A percentile compares a stretch with the other conserved stretches of the same genome.
phyloP scores from a whole-genome alignment of 2,113 vertebrate genomes.

The Rafetus swinhoei region DNA sequence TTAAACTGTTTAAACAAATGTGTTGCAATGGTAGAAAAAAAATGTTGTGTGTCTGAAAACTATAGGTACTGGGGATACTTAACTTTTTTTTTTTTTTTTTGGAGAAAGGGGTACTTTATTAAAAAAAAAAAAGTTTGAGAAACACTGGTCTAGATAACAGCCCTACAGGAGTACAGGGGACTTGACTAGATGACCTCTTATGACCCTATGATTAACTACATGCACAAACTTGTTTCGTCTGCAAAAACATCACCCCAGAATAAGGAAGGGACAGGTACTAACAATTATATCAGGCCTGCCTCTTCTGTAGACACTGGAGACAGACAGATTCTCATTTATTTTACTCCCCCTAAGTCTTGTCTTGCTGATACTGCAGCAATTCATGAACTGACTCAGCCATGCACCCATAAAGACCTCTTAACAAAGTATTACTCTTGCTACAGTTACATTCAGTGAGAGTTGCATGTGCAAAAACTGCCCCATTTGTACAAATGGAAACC shows the following conservation, averaged over 20 bases:
- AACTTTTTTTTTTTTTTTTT: too few species aligned
- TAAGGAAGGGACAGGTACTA: neutral
- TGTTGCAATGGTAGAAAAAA: too few species aligned
- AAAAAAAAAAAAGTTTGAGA: too few species aligned
- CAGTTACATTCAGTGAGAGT: too few species aligned
- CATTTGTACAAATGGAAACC: neutral
- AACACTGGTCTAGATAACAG: too few species aligned
- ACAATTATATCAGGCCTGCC: neutral
- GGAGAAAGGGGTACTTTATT: too few species aligned
- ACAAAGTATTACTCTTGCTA: neutral
- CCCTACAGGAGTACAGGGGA: too few species aligned
- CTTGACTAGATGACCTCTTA: too few species aligned
- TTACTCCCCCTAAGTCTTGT: neutral
- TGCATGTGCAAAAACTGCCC: neutral
- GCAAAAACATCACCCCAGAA: neutral
- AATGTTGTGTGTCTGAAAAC: too few species aligned
- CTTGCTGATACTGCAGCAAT: neutral
- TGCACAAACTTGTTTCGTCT: neutral
- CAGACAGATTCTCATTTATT: neutral
- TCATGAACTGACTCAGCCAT: neutral
- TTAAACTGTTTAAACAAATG: too few species aligned
- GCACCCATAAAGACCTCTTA: constrained; percentile 18
- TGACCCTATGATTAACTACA: neutral
- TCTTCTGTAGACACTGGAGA: neutral
- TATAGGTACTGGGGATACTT: too few species aligned